Conservation (phyloP, 2,113 vertebrate genomes). For the Ctenodactylus gundi region DNA sequence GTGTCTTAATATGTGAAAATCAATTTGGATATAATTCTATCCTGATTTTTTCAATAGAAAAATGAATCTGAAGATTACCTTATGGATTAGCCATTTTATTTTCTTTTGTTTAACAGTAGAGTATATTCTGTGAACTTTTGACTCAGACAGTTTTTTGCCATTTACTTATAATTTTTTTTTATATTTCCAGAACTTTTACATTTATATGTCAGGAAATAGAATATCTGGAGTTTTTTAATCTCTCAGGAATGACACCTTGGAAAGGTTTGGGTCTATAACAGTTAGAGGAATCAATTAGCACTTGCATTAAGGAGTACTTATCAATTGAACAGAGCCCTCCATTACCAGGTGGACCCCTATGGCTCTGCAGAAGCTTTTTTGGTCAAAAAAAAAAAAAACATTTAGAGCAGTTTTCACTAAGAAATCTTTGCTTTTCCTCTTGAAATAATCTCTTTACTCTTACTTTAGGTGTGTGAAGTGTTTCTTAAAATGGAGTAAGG, state of each 20-base stretch:
- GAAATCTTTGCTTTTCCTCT: conserved; percentile 9
- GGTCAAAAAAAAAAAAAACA: conserved; percentile 33
- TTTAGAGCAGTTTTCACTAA: conserved; percentile 19
- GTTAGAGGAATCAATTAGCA: conserved; percentile 9
- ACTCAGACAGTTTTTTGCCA: background rate
- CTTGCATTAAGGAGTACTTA: conserved; percentile 32
- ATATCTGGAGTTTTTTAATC: background rate
- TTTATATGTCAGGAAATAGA: background rate
- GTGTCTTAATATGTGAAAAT: background rate
- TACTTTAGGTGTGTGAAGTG: background rate
- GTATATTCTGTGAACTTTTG: background rate
- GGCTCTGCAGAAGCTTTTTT: conserved; percentile 20
- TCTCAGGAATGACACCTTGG: background rate
- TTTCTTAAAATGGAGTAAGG: background rate
- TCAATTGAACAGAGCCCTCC: conserved; percentile 13
- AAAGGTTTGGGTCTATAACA: background rate
- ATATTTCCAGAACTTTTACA: background rate
- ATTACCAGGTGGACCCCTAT: conserved; percentile 18
- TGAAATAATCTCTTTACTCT: conserved; percentile 19
- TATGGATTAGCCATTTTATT: background rate
- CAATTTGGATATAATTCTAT: background rate
- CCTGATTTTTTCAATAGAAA: conserved; percentile 21
- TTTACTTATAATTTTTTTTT: background rate
- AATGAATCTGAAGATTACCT: background rate
- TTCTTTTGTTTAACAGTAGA: background rate